phyloP scores from a whole-genome alignment of 2,888 invertebrate genomes.

The Alloplasta piceator region DNA sequence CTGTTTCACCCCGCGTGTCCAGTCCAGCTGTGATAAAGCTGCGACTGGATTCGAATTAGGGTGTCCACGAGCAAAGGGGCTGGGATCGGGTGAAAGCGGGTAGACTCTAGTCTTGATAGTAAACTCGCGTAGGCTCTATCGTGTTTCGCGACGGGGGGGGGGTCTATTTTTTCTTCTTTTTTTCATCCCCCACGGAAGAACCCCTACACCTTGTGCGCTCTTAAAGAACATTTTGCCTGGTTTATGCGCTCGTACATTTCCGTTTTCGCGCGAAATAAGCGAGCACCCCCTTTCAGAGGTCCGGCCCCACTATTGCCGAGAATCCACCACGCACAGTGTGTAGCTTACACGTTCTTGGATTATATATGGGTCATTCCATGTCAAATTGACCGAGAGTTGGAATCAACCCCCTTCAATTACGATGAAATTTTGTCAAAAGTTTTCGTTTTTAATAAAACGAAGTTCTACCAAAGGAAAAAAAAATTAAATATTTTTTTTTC shows the following conservation, averaged over 20 bases:
- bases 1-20: slow-evolving; percentile 70
- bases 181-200: not conserved
- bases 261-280: slow-evolving; percentile 72
- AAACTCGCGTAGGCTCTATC: no score
- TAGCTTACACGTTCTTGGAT: slow-evolving; percentile 32
- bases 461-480: no score
- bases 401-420: no score
- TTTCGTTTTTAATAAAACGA: no score
- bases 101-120: no score
- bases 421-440: no score
- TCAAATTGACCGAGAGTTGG: no score
- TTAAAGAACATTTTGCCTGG: slow-evolving; percentile 66
- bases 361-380: no score
- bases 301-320: not conserved
- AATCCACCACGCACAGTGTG: slow-evolving; percentile 11
- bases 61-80: slow-evolving; percentile 19
- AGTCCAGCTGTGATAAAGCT: slow-evolving; percentile 49
- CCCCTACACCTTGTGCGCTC: slow-evolving; percentile 57
- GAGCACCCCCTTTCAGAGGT: slow-evolving; percentile 20
- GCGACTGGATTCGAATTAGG: slow-evolving; percentile 59
- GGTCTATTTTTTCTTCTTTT: slow-evolving; percentile 13
- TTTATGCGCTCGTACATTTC: slow-evolving; percentile 70
- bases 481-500: no score
- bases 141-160: not conserved
- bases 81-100: no score